These are phyloP conservation scores for Archaeoteleia sp. DNA, from an alignment of 2,888 invertebrate species.

Conservation along the genomic window DNA sequence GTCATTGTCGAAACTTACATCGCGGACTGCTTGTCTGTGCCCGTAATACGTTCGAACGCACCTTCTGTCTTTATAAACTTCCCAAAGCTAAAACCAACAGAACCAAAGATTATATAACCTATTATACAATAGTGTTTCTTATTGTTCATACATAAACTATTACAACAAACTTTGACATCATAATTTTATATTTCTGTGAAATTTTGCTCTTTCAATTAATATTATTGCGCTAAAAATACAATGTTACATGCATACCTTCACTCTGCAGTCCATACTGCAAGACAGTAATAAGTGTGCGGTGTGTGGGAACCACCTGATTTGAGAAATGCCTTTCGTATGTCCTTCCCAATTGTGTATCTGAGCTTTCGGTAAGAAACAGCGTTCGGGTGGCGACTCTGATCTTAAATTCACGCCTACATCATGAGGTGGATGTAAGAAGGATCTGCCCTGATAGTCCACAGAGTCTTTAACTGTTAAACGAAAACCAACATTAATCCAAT, in stretches of 20 bases:
- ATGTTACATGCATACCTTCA: slow-evolving; percentile 92
- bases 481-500: no score
- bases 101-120: background rate
- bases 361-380: slow-evolving; percentile 96
- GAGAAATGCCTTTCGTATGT: slow-evolving; percentile 96
- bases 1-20: slow-evolving; percentile 95
- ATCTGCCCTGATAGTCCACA: slow-evolving; percentile 97
- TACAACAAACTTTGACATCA: no score
- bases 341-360: slow-evolving; percentile 98
- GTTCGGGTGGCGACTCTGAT: slow-evolving; percentile 91
- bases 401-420: slow-evolving; percentile 93
- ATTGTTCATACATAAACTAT: no score
- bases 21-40: slow-evolving; percentile 96
- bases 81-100: slow-evolving; percentile 85
- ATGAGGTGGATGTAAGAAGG: slow-evolving; percentile 94
- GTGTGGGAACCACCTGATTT: slow-evolving; percentile 94
- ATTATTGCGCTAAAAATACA: no score
- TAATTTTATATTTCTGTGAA: no score
- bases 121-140: background rate
- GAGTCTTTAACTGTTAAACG: slow-evolving; percentile 87
- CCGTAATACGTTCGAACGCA: slow-evolving; percentile 96
- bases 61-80: slow-evolving; percentile 95
- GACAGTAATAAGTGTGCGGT: slow-evolving; percentile 97
- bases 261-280: slow-evolving; percentile 96
- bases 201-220: no score